Conservation (phyloP, 92 coral and sea anemone species). For the Diadumene lineata region DNA sequence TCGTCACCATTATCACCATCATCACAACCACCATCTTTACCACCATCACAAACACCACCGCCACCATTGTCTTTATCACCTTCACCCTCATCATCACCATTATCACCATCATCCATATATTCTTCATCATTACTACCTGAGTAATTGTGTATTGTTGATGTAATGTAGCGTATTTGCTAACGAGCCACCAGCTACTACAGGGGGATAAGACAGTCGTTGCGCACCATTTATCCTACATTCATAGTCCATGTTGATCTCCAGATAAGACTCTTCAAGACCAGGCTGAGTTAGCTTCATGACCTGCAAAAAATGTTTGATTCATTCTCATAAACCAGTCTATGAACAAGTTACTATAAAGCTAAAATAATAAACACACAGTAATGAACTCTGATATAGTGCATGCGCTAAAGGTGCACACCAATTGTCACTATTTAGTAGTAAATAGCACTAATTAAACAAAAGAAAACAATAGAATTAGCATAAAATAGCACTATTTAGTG, state of each 20-base stretch:
- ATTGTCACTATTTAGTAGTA: neutral
- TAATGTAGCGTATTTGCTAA: conserved; percentile 92
- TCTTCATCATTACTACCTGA: conserved; percentile 70
- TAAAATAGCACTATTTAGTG: neutral
- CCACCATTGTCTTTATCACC: too few relatives aligned
- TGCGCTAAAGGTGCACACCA: too few relatives aligned
- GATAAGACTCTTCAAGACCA: conserved; percentile 85
- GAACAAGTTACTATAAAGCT: too few relatives aligned
- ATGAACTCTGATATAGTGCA: too few relatives aligned
- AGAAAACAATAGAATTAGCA: neutral
- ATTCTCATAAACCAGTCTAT: too few relatives aligned
- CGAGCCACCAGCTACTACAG: conserved; percentile 97
- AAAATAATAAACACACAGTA: too few relatives aligned
- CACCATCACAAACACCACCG: too few relatives aligned
- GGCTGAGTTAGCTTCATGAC: conserved; percentile 79
- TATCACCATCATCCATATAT: neutral
- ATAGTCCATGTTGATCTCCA: conserved; percentile 77
- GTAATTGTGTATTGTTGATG: conserved; percentile 79
- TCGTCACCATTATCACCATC: too few relatives aligned
- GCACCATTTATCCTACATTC: conserved; percentile 91
- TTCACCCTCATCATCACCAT: neutral
- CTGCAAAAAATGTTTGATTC: conserved; percentile 24
- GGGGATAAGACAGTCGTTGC: conserved; percentile 88
- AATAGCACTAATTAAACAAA: neutral
- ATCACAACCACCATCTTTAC: too few relatives aligned